Evolutionary conservation across 2,888 invertebrate species (phyloP).

Genomic region (Patella caerulea): DNA sequence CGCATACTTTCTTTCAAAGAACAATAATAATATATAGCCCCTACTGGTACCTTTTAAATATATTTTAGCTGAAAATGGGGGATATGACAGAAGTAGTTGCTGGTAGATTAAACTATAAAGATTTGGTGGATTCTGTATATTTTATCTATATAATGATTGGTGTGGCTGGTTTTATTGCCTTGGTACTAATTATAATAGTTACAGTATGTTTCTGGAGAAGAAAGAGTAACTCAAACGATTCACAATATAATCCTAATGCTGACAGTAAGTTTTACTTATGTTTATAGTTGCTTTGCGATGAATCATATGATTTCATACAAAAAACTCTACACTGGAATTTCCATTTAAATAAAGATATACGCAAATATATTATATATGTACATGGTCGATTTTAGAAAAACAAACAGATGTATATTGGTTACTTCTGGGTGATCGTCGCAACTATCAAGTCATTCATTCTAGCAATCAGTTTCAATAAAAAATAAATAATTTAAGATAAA

Average conservation of each 20-base stretch:
- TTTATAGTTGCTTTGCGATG: not conserved
- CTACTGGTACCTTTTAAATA: not conserved
- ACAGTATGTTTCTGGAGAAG: constrained; percentile 33
- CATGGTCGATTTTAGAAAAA: too few relatives aligned
- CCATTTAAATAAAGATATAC: too few relatives aligned
- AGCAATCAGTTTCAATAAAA: too few relatives aligned
- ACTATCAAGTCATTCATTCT: too few relatives aligned
- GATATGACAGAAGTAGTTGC: constrained; percentile 17
- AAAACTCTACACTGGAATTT: constrained; percentile 10
- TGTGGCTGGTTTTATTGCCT: constrained; percentile 31
- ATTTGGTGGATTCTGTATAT: constrained; percentile 40
- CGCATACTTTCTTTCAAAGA: not conserved
- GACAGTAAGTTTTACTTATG: not conserved
- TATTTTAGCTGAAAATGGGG: constrained; percentile 37
- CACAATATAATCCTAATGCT: not conserved
- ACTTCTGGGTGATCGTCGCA: too few relatives aligned
- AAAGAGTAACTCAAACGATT: not conserved
- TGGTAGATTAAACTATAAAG: constrained; percentile 39
- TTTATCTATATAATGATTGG: constrained; percentile 47
- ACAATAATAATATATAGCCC: not conserved
- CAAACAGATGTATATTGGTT: too few relatives aligned
- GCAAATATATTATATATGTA: too few relatives aligned
- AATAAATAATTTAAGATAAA: too few relatives aligned
- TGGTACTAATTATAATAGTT: constrained; percentile 31
- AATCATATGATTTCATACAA: not conserved